Base-by-base conservation (phyloP, 2,113 vertebrate species). In the Chitala chitala region DNA sequence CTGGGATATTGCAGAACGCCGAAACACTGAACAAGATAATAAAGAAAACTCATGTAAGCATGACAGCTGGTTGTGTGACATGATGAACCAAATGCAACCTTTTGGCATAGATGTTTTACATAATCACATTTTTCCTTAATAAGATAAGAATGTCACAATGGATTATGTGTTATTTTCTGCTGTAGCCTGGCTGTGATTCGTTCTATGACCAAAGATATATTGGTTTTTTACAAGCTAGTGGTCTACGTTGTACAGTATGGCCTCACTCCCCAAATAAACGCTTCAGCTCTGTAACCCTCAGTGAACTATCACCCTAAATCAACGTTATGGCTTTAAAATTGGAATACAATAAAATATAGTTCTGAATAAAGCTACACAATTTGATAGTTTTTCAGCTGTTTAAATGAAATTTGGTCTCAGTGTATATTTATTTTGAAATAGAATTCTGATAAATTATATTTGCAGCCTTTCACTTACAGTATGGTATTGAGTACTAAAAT, bases 81-180 rank as follows among this genome's bases (percentile, higher is more conserved):
- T 55, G 31, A 29, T 7, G 24, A 3, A 61, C 26, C 31, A 48
- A 29, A 59, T 51, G 66, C 71, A 53, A 38, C 53, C 73, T 64
- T 74, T 73, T 42, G 29, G 55, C 40, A 36, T 71, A 42, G 55
- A 46, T 29, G 75, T 66, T 78, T 66, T 65, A 54, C 76, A 74
- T 73, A 78, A 79, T 77, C 74, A 50, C 58, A 65, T 59, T 65
- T 42, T 51, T 79, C 66, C 54, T 73, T 76, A 76, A 61, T 73
- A 73, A 75, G 73, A 80, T 74, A 74, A 72, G 59, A 76, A 73
- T 77, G 75, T 81, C 78, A 78, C 74, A 73, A 71, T 31, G 51
- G 54, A 76, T 82, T 80, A 78, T 61, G 51, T 24, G 8, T 75
- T 69, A 75, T 82, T 73, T 63, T 29, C 40, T 72, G 61, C 24